Conservation (phyloP, 2,113 vertebrate species). For the Heteronetta atricapilla region DNA sequence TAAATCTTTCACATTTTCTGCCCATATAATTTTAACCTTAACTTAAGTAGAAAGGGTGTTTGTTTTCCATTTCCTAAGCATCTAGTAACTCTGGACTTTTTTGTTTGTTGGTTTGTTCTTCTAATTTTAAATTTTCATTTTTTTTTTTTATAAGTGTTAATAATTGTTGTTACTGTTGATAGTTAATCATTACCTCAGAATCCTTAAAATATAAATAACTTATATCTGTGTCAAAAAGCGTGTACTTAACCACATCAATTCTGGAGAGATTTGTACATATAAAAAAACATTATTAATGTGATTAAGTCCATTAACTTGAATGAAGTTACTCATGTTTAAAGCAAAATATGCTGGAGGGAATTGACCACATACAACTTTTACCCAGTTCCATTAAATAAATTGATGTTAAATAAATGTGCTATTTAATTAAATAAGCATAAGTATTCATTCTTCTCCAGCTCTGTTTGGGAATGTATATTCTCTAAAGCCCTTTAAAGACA, state of each 20-base stretch:
- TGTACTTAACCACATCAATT: background rate
- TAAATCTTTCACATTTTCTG: background rate
- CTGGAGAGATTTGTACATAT: background rate
- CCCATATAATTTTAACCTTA: background rate
- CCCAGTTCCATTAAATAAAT: background rate
- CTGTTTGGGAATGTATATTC: background rate
- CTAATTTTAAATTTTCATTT: background rate
- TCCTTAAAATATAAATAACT: background rate
- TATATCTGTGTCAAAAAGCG: background rate
- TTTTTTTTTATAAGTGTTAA: background rate
- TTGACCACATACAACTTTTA: background rate
- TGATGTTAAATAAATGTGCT: background rate
- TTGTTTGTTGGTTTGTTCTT: background rate
- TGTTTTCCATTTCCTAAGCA: background rate
- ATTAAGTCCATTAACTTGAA: background rate
- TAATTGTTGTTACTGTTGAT: background rate
- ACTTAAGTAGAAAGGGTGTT: background rate
- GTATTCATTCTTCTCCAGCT: background rate
- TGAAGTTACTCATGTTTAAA: background rate
- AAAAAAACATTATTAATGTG: rapidly evolving
- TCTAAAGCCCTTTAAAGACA: background rate
- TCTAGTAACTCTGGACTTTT: background rate
- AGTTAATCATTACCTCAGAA: background rate
- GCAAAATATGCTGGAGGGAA: background rate
- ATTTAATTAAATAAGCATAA: background rate